Conservation (phyloP, 1,140 invertebrate genomes). For the Leptinotarsa defecta region DNA sequence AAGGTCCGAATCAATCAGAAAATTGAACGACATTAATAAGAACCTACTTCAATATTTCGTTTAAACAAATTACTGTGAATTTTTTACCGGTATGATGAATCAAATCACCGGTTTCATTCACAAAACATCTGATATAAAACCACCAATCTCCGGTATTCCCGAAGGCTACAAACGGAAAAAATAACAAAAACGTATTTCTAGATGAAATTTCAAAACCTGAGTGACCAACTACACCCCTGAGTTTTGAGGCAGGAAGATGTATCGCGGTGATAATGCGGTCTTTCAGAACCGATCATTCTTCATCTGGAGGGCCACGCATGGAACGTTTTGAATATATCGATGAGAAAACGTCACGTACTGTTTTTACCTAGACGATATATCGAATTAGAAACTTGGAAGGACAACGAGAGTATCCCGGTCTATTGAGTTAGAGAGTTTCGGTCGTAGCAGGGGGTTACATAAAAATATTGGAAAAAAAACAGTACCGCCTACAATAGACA, state of each 20-base stretch:
- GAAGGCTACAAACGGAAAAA: not conserved
- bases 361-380: constrained; percentile 4
- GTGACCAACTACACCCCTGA: constrained; percentile 27
- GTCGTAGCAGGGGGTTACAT: not conserved
- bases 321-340: constrained; percentile 11
- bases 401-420: not conserved
- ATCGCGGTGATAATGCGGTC: not conserved
- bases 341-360: constrained; percentile 19
- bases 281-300: constrained; percentile 27
- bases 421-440: constrained; percentile 21
- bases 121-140: too few species aligned
- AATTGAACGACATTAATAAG: too few species aligned
- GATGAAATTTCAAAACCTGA: constrained; percentile 17
- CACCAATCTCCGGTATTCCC: too few species aligned
- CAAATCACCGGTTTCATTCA: too few species aligned
- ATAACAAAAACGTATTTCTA: constrained; percentile 4
- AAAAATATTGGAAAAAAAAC: too few species aligned
- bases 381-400: constrained; percentile 20
- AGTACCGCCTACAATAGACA: too few species aligned
- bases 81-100: too few species aligned
- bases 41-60: too few species aligned
- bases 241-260: constrained; percentile 10
- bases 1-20: too few species aligned
- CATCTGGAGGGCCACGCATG: not conserved
- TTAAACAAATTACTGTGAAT: too few species aligned